Evolutionary conservation across 2,113 vertebrate species (phyloP).

Genomic region (Ochotona curzoniae): DNA sequence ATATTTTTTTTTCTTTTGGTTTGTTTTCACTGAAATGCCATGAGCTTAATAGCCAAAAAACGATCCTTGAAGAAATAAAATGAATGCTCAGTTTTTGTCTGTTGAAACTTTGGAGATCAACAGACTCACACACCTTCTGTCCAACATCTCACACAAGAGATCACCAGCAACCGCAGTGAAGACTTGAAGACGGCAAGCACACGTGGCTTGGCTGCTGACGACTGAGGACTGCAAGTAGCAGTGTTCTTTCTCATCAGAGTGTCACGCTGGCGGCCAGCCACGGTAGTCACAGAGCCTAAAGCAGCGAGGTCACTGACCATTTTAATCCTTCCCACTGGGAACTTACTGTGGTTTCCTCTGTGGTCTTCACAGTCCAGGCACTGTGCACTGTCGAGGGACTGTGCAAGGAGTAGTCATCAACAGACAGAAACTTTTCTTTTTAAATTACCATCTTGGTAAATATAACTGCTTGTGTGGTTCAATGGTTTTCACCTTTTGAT

Average conservation of each 20-base stretch:
- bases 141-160: background rate
- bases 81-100: background rate
- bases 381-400: conserved; percentile 15
- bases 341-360: background rate
- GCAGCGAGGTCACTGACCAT: conserved; percentile 35
- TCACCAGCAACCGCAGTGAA: background rate
- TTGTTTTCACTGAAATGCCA: conserved; percentile 20
- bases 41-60: background rate
- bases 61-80: background rate
- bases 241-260: conserved; percentile 56
- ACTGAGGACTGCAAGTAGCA: background rate
- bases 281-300: conserved; percentile 38
- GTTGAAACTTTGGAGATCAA: background rate
- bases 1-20: background rate
- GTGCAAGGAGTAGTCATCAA: background rate
- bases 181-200: background rate
- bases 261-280: conserved; percentile 18
- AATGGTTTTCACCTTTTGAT: background rate
- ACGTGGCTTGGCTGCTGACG: background rate
- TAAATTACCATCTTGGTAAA: background rate
- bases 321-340: conserved; percentile 38
- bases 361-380: background rate
- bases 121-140: background rate
- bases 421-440: conserved; percentile 26
- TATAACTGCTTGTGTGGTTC: background rate